phyloP scores from a whole-genome alignment of 2,888 invertebrate genomes.

The Ctenicera cuprea region DNA sequence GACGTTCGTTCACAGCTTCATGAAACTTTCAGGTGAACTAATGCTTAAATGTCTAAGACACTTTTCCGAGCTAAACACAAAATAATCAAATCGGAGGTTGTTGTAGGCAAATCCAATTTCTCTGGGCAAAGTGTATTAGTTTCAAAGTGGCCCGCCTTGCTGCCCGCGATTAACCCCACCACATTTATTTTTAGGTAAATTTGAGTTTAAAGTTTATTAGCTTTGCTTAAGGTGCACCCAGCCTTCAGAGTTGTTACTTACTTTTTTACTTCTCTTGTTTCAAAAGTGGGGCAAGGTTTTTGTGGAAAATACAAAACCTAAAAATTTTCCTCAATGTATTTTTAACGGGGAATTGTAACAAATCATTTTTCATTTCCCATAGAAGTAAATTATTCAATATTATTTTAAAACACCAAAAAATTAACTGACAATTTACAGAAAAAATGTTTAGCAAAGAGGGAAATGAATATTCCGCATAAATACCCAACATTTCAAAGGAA shows the following conservation, averaged over 20 bases:
- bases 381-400: no score
- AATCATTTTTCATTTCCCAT: background rate
- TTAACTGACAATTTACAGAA: no score
- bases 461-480: no score
- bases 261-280: slow-evolving; percentile 3
- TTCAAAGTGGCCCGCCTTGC: slow-evolving; percentile 39
- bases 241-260: background rate
- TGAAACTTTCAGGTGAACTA: background rate
- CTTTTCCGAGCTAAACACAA: background rate
- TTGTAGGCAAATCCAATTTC: slow-evolving; percentile 15
- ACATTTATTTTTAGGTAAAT: slow-evolving; percentile 43
- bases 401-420: no score
- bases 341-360: no score
- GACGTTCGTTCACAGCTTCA: background rate
- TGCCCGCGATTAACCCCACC: slow-evolving; percentile 34
- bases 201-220: slow-evolving; percentile 39
- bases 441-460: no score
- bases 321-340: background rate
- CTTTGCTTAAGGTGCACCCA: slow-evolving; percentile 34
- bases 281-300: slow-evolving; percentile 18
- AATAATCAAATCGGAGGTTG: slow-evolving; percentile 2
- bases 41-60: background rate
- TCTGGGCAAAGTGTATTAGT: slow-evolving; percentile 27
- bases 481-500: no score
- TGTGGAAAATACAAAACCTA: background rate